phyloP scores from a whole-genome alignment of 2,797 vertebrate genomes.

The Antennarius maculatus region DNA sequence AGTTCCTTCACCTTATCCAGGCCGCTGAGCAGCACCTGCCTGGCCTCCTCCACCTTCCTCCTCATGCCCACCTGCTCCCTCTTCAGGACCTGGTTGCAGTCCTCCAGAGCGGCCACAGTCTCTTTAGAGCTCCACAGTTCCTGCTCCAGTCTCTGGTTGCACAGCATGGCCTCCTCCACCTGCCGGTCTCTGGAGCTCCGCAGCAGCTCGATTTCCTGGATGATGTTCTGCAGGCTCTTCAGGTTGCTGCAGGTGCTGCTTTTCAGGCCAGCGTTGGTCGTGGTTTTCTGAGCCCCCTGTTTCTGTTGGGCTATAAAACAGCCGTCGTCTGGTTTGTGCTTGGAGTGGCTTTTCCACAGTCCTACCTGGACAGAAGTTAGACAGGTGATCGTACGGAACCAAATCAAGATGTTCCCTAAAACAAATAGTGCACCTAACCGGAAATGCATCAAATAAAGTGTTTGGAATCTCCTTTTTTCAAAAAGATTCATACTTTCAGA shows the following conservation, averaged over 20 bases:
- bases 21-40: slow-evolving; percentile 84
- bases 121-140: slow-evolving; percentile 86
- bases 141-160: slow-evolving; percentile 85
- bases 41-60: slow-evolving; percentile 88
- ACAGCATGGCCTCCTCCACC: slow-evolving; percentile 83
- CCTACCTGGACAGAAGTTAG: slow-evolving; percentile 82
- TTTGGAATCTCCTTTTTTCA: background rate
- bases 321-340: slow-evolving; percentile 79
- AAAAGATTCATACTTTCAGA: no score
- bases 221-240: slow-evolving; percentile 80
- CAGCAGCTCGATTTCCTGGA: slow-evolving; percentile 84
- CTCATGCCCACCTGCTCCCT: slow-evolving; percentile 87
- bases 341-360: slow-evolving; percentile 89
- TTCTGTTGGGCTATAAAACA: slow-evolving; percentile 77
- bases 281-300: slow-evolving; percentile 47
- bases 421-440: background rate
- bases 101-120: slow-evolving; percentile 80
- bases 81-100: slow-evolving; percentile 84
- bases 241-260: slow-evolving; percentile 51
- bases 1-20: slow-evolving; percentile 92
- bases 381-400: background rate
- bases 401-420: background rate
- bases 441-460: background rate
- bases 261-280: slow-evolving; percentile 31
- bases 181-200: slow-evolving; percentile 81